Base-by-base conservation (phyloP, 2,113 vertebrate species). In the Chiloscyllium plagiosum region DNA sequence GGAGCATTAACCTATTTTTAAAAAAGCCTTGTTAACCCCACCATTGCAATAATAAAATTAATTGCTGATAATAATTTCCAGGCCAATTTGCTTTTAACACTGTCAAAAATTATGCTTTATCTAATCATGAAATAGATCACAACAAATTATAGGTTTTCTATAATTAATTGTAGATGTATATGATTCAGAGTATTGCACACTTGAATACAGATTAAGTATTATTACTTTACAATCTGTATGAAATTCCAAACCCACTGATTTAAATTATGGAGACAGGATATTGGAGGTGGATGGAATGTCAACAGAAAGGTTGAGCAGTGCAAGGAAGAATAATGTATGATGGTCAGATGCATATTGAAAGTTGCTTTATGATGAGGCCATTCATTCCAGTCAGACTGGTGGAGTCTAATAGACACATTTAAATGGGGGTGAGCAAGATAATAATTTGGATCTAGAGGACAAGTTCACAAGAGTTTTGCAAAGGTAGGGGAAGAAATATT, bases 81-180 rank as follows among this genome's bases (percentile, higher is more conserved):
- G 61, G 33, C 89, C 33, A 37, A 93, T 22, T 93, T 93, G 33
- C n/a, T n/a, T 37, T 93, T 66, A 93, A n/a, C 61, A 42, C n/a
- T 20, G 65, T 17, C 15, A 93, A 24, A 93, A 20, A 37, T n/a
- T 68, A 13, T 93, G 89, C n/a, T 42, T 61, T 61, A 61, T 61
- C 56, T 61, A 61, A 93, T 93, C 17, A 93, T 65, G 37, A 65
- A 93, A 68, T 65, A 5, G 33, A 66, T 92, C 33, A 33, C 3
- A 56, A 93, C 89, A 93, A 68, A 37, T 93, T 68, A 93, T 68
- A 93, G 89, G n/a, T n/a, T 61, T n/a, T 33, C 29, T 20, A 17
- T 92, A 92, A 61, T 90, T 90, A 90, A 61, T 90, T 90, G 56
- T 33, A 90, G 87, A 56, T 61, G 61, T 29, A 90, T 90, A 65